Evolutionary conservation across 53 echinoderm and acorn worm genomes (phyloP).

Genomic region (Antedon mediterranea): DNA sequence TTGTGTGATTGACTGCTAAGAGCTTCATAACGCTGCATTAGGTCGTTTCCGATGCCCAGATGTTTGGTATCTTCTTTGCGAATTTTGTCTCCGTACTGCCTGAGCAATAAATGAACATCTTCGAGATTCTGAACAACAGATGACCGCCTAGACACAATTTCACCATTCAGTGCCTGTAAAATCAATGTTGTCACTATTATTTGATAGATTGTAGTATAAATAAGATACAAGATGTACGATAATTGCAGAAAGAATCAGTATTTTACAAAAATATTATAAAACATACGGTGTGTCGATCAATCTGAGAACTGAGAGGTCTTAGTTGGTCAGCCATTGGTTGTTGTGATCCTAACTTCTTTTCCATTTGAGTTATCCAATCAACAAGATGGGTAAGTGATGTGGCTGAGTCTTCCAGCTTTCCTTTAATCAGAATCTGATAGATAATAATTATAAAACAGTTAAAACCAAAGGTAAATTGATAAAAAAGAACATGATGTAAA

Average conservation of each 20-base stretch:
- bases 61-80: constrained; percentile 30
- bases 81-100: constrained; percentile 69
- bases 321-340: constrained; percentile 87
- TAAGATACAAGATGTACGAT: too few relatives aligned
- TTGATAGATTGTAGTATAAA: too few relatives aligned
- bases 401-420: constrained; percentile 42
- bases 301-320: constrained; percentile 62
- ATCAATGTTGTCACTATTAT: too few relatives aligned
- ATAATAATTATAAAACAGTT: not conserved
- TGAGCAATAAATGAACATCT: constrained; percentile 46
- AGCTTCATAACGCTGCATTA: constrained; percentile 75
- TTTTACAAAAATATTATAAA: too few relatives aligned
- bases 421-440: constrained; percentile 42
- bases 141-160: constrained; percentile 59
- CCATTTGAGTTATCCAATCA: constrained; percentile 76
- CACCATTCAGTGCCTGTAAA: constrained; percentile 43
- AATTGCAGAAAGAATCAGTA: too few relatives aligned
- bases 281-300: constrained; percentile 70
- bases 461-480: too few relatives aligned
- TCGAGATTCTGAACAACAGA: constrained; percentile 48
- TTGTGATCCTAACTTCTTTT: constrained; percentile 82
- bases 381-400: constrained; percentile 34
- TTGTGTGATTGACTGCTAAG: constrained; percentile 62
- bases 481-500: too few relatives aligned
- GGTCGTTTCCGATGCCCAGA: constrained; percentile 33